Evolutionary conservation across 2,888 invertebrate genomes (phyloP).

Genomic region (Platycheirus albimanus): DNA sequence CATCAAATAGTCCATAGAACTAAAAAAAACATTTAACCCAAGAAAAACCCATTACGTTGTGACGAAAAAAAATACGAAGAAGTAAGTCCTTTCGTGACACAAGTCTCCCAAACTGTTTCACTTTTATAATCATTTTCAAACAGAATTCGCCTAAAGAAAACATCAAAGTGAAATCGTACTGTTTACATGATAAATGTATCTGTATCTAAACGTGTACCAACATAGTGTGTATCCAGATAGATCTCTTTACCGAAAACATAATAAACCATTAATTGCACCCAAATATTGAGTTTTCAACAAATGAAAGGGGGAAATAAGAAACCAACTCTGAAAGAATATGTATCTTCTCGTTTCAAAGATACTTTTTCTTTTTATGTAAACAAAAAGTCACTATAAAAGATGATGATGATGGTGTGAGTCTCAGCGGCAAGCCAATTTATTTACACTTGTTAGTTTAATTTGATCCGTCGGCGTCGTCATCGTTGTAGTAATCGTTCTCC

Average conservation of each 20-base stretch:
- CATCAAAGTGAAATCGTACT: slow-evolving; percentile 62
- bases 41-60: too few relatives aligned
- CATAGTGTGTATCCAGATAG: slow-evolving; percentile 32
- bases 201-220: slow-evolving; percentile 8
- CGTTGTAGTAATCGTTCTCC: neutral
- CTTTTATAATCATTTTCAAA: slow-evolving; percentile 13
- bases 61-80: too few relatives aligned
- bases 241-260: slow-evolving; percentile 57
- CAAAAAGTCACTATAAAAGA: slow-evolving; percentile 30
- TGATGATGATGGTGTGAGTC: slow-evolving; percentile 48
- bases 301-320: slow-evolving; percentile 27
- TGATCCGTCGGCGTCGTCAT: neutral
- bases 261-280: slow-evolving; percentile 73
- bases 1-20: too few relatives aligned
- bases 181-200: slow-evolving; percentile 32
- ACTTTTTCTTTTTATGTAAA: neutral
- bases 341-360: slow-evolving; percentile 31
- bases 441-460: slow-evolving; percentile 70
- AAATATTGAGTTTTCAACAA: slow-evolving; percentile 74
- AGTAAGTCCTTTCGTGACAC: neutral
- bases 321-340: slow-evolving; percentile 44
- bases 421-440: slow-evolving; percentile 71
- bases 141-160: slow-evolving; percentile 25
- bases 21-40: too few relatives aligned
- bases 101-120: neutral